A percentile compares a stretch with the other conserved stretches of the same genome.
phyloP scores from a whole-genome alignment of 2,888 invertebrate genomes.

The Oithona nana region DNA sequence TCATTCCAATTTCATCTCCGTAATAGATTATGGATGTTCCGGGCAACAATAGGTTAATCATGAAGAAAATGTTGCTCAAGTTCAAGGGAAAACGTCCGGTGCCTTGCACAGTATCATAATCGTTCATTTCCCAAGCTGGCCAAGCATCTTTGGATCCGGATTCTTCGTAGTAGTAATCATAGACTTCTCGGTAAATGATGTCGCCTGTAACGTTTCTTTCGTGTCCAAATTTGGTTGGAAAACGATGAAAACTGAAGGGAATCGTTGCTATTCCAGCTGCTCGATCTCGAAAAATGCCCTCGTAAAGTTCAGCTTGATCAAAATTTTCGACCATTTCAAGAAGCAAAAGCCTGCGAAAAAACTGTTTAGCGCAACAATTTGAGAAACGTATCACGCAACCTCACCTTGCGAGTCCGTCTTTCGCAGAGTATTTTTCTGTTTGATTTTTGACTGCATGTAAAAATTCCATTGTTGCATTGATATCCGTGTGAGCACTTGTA shows the following conservation, averaged over 20 bases:
- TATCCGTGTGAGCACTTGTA: not conserved
- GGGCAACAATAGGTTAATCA: conserved; percentile 7
- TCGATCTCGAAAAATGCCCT: not conserved
- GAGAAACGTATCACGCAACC: not conserved
- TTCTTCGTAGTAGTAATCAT: not conserved
- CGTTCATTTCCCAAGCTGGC: conserved; percentile 5
- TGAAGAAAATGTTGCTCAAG: not conserved
- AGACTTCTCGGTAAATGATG: not conserved
- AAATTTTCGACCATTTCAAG: not conserved
- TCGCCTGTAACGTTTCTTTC: not conserved
- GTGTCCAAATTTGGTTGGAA: not conserved
- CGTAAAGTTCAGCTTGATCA: not conserved
- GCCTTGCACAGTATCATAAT: not conserved
- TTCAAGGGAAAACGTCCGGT: not conserved
- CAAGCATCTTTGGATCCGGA: not conserved
- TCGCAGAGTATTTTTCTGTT: not conserved
- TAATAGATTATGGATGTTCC: conserved; percentile 8
- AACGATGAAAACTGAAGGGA: conserved; percentile 3
- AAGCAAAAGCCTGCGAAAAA: not conserved
- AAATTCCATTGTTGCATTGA: not conserved
- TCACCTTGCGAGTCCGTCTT: not conserved
- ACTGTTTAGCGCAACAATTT: not conserved
- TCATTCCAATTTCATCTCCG: conserved; percentile 15
- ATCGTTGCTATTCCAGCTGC: not conserved
- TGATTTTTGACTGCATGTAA: not conserved